Conservation (phyloP, 2,797 vertebrate genomes). For the Danio jaintianensis region DNA sequence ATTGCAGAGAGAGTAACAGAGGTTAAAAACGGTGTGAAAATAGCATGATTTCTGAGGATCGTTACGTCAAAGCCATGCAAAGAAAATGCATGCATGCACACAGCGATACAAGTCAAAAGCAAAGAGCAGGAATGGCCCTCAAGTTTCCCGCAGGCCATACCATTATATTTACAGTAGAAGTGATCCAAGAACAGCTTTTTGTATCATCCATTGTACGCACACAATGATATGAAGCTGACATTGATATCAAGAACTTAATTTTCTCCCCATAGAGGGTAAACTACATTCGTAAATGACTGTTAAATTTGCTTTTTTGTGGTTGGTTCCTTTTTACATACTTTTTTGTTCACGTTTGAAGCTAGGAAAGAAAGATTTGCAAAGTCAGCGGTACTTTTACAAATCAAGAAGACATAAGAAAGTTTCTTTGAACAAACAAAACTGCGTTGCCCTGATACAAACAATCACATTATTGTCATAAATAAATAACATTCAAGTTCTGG, state of each 20-base stretch:
- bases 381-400: constrained; percentile 74
- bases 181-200: constrained; percentile 67
- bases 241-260: constrained; percentile 88
- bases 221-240: constrained; percentile 90
- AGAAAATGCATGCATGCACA: constrained; percentile 89
- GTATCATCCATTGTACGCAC: constrained; percentile 83
- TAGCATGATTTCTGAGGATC: constrained; percentile 78
- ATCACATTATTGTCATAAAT: constrained; percentile 82
- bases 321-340: constrained; percentile 66
- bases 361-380: constrained; percentile 70
- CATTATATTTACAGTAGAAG: constrained; percentile 90
- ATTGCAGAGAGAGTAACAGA: constrained; percentile 64
- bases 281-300: constrained; percentile 93
- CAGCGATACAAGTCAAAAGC: constrained; percentile 87
- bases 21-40: constrained; percentile 72
- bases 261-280: constrained; percentile 88
- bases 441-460: constrained; percentile 77
- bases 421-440: constrained; percentile 75
- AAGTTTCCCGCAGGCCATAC: constrained; percentile 75
- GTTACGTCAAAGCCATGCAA: constrained; percentile 93
- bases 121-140: constrained; percentile 80
- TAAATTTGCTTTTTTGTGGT: constrained; percentile 74
- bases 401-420: constrained; percentile 68
- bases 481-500: constrained; percentile 87
- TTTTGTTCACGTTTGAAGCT: constrained; percentile 69